Evolutionary conservation across 1,140 invertebrate species (phyloP), one percentile per base, ranked within the genome.

Genomic region (Ridgeia piscesae): DNA sequence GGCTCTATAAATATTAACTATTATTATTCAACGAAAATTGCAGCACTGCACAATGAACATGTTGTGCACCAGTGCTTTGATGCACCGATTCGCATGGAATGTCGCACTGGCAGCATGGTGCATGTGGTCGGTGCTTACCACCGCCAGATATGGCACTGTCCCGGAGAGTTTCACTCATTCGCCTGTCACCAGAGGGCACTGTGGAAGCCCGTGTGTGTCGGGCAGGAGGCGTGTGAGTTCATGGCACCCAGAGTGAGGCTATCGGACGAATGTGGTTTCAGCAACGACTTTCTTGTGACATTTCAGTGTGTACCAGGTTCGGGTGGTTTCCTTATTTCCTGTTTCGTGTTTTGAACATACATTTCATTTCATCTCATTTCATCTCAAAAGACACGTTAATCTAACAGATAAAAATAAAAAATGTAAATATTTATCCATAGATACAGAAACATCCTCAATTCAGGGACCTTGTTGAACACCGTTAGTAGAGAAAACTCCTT

Each of bases 281-380:
- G 91, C 58, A 92, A 88, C 50, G 88, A 50, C 91, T 92, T 92
- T 48, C 8, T 21, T 14, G 91, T 92, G 11, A 88, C n/a, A 6
- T 92, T 89, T 58, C 91, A 92, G 77, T 92, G 91, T 34, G 89
- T 92, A 88, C 91, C 91, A 92, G 33, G 91, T 92, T 8, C 31
- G 33, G 2, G 31, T 90, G 17, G 4, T 34, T 90, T 21, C 17
- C 33, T 90, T 14, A 35, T 2, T 35, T n/a, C 89, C 31, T 27
- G 89, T 34, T 90, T 77, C 58, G 2, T 21, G 27, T 0, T 31
- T 21, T 9, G 27, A 14, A 77, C 58, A 27, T 9, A 31, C 2
- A 77, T 21, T 77, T 8, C 42, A 42, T 42, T 4, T n/a, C n/a
- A n/a, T n/a, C n/a, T n/a, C n/a, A n/a, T n/a, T n/a, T n/a, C n/a